Evolutionary conservation across 2,797 vertebrate genomes (phyloP).

Genomic region (Bufotes viridis): DNA sequence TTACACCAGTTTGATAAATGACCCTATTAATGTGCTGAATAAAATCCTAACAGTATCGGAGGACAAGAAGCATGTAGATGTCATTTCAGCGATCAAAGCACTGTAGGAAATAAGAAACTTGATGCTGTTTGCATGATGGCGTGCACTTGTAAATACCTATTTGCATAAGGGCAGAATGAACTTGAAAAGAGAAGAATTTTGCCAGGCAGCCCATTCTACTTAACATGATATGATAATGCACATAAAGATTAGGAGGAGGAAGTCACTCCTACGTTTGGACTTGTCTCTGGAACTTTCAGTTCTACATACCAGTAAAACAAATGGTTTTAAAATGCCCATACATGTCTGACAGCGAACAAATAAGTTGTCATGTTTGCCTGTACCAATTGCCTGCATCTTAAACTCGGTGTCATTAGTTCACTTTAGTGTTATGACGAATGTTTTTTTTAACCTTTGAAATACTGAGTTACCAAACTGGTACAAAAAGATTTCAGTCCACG

Average conservation of each 20-base stretch:
- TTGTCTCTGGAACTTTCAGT: constrained; percentile 56
- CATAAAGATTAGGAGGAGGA: constrained; percentile 55
- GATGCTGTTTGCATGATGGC: constrained; percentile 14
- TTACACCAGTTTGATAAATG: too few relatives aligned
- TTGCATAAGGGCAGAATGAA: constrained; percentile 33
- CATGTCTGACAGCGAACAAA: constrained; percentile 45
- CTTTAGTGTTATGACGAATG: background rate
- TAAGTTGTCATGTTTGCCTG: constrained; percentile 36
- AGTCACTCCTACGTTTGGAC: constrained; percentile 58
- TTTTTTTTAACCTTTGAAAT: constrained; percentile 20
- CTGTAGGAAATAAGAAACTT: constrained; percentile 4
- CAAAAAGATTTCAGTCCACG: background rate
- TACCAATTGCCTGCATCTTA: constrained; percentile 31
- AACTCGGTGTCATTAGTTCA: constrained; percentile 38
- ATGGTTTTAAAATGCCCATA: constrained; percentile 52
- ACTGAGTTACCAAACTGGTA: background rate
- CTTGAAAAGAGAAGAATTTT: constrained; percentile 40
- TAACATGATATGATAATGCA: constrained; percentile 33
- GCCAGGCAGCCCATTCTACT: constrained; percentile 28
- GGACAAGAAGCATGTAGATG: background rate
- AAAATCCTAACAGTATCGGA: background rate
- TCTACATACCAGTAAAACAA: constrained; percentile 56
- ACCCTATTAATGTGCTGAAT: background rate
- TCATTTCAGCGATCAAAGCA: background rate
- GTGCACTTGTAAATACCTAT: constrained; percentile 44